Evolutionary conservation across 2,113 vertebrate genomes (phyloP).

Genomic region (Pleuronectes platessa): DNA sequence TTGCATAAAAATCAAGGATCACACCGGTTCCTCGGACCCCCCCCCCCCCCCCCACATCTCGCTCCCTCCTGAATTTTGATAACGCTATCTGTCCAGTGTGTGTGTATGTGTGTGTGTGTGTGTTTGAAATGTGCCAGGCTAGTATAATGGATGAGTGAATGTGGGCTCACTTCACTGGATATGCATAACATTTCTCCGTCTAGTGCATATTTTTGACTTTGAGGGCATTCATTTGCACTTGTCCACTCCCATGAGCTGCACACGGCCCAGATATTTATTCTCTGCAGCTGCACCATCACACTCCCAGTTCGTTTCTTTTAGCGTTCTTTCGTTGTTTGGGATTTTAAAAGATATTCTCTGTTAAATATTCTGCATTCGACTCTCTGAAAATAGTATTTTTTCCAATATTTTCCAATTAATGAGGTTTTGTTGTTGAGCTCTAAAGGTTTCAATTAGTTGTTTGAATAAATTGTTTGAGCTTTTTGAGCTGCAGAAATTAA

Average conservation of each 20-base stretch:
- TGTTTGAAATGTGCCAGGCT: conserved; percentile 61
- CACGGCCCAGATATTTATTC: conserved; percentile 44
- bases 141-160: conserved; percentile 64
- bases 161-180: conserved; percentile 60
- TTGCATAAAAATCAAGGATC: conserved; percentile 88
- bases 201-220: conserved; percentile 47
- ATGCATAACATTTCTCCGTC: conserved; percentile 50
- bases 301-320: neutral
- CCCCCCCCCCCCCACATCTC: conserved; percentile 14
- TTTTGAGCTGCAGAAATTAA: neutral
- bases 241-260: conserved; percentile 53
- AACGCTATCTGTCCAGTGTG: conserved; percentile 57
- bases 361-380: neutral
- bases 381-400: neutral
- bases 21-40: conserved; percentile 31
- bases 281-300: conserved; percentile 16
- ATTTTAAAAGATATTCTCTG: neutral
- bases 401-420: neutral
- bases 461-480: neutral
- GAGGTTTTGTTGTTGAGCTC: neutral
- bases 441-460: neutral
- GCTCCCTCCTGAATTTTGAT: conserved; percentile 82
- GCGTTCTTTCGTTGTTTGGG: neutral
- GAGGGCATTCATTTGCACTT: conserved; percentile 47
- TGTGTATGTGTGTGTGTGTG: conserved; percentile 25